These are phyloP conservation scores for Oceanodroma tethys DNA, from an alignment of 2,113 vertebrate genomes.

Conservation along the genomic window DNA sequence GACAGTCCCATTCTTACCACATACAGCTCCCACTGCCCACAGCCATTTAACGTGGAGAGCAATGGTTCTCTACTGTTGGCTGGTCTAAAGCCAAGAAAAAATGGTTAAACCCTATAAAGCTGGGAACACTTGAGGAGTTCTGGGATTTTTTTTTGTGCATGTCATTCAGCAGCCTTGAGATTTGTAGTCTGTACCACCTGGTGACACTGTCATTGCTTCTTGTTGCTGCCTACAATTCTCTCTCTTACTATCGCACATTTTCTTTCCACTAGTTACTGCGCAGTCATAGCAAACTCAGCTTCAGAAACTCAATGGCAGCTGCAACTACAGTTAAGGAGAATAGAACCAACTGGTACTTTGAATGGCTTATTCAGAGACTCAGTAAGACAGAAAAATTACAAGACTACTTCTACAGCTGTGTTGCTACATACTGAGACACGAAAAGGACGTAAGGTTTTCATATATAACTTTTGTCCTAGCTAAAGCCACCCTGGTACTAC, in stretches of 20 bases:
- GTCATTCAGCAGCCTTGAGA: background rate
- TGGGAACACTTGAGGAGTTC: background rate
- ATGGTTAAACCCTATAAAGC: background rate
- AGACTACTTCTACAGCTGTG: background rate
- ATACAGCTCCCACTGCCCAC: background rate
- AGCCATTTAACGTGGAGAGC: background rate
- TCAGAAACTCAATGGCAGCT: background rate
- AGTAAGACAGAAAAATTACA: background rate
- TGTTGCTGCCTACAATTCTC: background rate
- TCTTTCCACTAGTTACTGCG: background rate
- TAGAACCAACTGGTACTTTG: background rate
- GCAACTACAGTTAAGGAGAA: background rate
- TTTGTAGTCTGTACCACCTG: background rate
- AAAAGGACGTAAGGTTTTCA: background rate
- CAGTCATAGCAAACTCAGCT: background rate
- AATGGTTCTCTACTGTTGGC: background rate
- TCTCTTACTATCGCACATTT: fast-evolving
- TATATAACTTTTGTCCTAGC: background rate
- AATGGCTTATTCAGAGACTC: background rate
- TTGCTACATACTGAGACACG: background rate
- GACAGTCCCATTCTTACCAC: background rate
- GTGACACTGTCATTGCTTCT: background rate
- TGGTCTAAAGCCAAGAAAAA: background rate
- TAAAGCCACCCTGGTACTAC: background rate
- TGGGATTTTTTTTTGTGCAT: fast-evolving